Evolutionary conservation across 2,113 vertebrate genomes (phyloP).

Genomic region (Oncorhynchus keta): DNA sequence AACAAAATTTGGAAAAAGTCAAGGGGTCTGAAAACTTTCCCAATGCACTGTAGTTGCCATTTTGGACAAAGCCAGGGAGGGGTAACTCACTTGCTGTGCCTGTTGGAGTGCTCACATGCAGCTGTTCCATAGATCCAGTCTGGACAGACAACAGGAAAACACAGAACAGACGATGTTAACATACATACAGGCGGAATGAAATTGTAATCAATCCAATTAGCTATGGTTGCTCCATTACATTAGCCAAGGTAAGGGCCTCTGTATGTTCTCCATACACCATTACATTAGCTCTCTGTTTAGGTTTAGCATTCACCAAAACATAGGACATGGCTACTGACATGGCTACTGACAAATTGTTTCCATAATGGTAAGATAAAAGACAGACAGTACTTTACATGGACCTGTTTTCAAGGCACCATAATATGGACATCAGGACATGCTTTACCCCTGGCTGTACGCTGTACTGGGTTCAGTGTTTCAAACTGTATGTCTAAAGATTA

Average conservation of each 20-base stretch:
- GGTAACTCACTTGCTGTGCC: slow-evolving; percentile 77
- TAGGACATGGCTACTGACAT: no score
- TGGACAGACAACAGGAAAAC: slow-evolving; percentile 39
- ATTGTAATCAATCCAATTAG: neutral
- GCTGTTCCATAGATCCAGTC: slow-evolving; percentile 83
- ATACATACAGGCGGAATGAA: neutral
- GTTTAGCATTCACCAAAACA: no score
- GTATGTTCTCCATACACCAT: neutral
- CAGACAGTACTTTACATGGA: no score
- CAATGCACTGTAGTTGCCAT: no score
- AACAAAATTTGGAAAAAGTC: no score
- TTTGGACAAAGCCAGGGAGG: no score
- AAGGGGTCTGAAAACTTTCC: no score
- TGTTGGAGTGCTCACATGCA: slow-evolving; percentile 79
- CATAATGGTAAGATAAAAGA: neutral
- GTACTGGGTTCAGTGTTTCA: neutral
- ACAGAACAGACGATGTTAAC: neutral
- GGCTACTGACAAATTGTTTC: neutral
- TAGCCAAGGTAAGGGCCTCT: neutral
- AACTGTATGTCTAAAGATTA: neutral
- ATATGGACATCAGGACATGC: neutral
- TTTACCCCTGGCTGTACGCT: neutral
- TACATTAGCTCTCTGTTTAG: no score
- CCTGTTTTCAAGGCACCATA: neutral
- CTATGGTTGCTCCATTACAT: neutral